Evolutionary conservation across 2,113 vertebrate species (phyloP).

Genomic region (Bothrops jararaca): DNA sequence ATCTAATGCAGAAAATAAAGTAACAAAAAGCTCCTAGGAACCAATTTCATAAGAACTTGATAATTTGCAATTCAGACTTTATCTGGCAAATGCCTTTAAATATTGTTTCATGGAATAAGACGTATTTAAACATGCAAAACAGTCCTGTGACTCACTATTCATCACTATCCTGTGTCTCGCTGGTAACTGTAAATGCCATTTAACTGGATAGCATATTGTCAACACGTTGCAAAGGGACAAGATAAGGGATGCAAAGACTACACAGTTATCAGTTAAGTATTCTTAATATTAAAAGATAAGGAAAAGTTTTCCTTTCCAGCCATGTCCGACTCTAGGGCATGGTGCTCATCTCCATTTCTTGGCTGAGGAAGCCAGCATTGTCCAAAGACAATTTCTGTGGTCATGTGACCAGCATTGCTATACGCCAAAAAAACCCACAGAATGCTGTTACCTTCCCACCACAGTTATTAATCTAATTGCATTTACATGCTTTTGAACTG

Average conservation of each 20-base stretch:
- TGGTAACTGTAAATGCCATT: not conserved
- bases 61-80: not conserved
- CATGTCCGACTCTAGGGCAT: not conserved
- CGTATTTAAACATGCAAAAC: not conserved
- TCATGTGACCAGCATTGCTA: not conserved
- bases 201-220: not conserved
- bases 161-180: not conserved
- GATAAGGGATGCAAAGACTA: not conserved
- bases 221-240: not conserved
- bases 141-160: not conserved
- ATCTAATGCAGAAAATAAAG: not conserved
- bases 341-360: not conserved
- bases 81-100: not conserved
- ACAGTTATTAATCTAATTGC: not conserved
- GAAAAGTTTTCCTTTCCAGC: not conserved
- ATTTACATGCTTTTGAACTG: not conserved
- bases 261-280: not conserved
- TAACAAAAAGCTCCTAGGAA: not conserved
- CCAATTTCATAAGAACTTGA: not conserved
- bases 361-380: not conserved
- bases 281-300: not conserved
- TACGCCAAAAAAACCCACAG: not conserved
- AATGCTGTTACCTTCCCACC: not conserved
- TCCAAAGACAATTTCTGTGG: not conserved
- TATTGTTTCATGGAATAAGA: not conserved